These are phyloP conservation scores for Oceanodroma leucorhoa DNA, from an alignment of 2,797 vertebrate genomes.

Conservation along the genomic window DNA sequence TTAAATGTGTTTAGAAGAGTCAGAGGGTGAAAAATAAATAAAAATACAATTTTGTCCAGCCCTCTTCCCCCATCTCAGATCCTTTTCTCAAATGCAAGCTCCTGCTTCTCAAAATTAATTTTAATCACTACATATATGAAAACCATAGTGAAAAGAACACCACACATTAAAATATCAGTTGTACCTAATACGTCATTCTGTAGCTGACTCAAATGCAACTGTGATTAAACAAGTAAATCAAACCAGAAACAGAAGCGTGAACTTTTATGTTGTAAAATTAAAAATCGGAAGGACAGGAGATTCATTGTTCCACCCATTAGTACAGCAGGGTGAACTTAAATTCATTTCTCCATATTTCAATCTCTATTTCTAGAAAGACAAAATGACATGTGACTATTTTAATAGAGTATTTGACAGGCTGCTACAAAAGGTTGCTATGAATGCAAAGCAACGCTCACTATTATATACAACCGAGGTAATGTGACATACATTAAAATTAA, in stretches of 20 bases:
- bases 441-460: neutral
- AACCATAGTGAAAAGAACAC: neutral
- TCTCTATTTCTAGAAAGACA: neutral
- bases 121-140: neutral
- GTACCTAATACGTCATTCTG: neutral
- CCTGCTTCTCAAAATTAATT: neutral
- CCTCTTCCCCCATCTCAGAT: neutral
- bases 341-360: neutral
- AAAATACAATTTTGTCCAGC: neutral
- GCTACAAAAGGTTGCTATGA: neutral
- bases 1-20: neutral
- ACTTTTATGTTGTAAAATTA: neutral
- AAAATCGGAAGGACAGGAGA: neutral
- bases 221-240: neutral
- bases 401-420: neutral
- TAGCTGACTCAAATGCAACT: neutral
- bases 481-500: neutral
- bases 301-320: neutral
- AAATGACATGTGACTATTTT: neutral
- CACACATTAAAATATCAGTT: neutral
- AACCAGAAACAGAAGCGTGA: neutral
- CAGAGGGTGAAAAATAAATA: conserved; percentile 37
- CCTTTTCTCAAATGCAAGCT: neutral
- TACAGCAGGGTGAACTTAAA: neutral
- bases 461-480: accelerated